Base-by-base conservation (phyloP, 2,888 invertebrate genomes). In the Amphipyra tragopoginis region DNA sequence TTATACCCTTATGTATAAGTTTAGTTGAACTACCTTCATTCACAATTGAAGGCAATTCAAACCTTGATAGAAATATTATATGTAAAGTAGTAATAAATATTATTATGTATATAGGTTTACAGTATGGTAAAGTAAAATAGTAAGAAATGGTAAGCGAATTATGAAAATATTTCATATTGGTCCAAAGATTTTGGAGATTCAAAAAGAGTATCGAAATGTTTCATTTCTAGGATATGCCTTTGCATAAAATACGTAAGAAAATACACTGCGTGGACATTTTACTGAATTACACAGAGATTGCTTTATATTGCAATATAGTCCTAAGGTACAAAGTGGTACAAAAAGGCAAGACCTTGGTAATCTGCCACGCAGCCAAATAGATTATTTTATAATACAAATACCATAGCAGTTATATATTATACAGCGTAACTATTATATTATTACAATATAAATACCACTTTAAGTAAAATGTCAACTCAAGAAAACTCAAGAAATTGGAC, bases 221-320 rank as follows among this genome's bases (percentile, higher is more conserved):
- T 40, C 9, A 55, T 43, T 58, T 49, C 7, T 50, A 50, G 60
- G 50, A 60, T 48, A 72, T 72, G 53, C 54, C 47, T 57, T 60
- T 61, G 64, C 63, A 69, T 72, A 49, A 70, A 62, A 72, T 68
- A 76, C 56, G 38, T 78, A 79, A 29, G 61, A 76, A 73, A 76
- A 73, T 76, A 71, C 43, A 40, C 60, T 61, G 48, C 34, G 29
- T 63, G 44, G 54, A 45, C 39, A 51, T 38, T 34, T 40, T 47
- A 36, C 13, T 15, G 9, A 45, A 5, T n/a, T 15, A 11, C 14
- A 14, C 10, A 9, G n/a, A 55, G 15, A n/a, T 44, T 51, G 21
- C 5, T 33, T 21, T 7, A 6, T 42, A 42, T 15, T 9, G 9
- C 15, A 40, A 8, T 8, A 15, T 13, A 50, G 8, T 50, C 7